Base-by-base conservation (phyloP, 2,113 vertebrate genomes). In the Rhea americana region DNA sequence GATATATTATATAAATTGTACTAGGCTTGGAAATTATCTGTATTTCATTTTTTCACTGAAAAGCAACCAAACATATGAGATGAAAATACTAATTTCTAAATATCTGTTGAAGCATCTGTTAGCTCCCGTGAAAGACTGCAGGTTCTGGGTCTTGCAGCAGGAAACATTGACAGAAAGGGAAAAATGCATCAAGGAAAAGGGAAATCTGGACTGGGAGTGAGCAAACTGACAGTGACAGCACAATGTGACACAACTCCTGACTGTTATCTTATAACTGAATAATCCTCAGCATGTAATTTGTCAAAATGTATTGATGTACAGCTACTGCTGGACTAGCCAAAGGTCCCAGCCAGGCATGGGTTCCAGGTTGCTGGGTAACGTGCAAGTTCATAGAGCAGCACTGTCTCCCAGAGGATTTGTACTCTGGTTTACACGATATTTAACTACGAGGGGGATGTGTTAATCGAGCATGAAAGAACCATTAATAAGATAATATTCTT, bases 301-400 rank as follows among this genome's bases (percentile, higher is more conserved):
- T 58, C 24, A 48, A 68, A 89, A 62, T 48, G 22, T 25, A 35
- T 35, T 82, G 30, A 55, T 68, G 30, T 20, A 47, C 13, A 62
- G 8, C 22, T 47, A 55, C 22, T 0, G 0, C 26, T 55, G 83
- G 20, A 53, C 30, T 45, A n/a, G 6, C 10, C 1, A 0, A 37
- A 91, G 53, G 14, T 80, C 41, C 58, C 35, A 37, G 3, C 9
- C 3, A 6, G 35, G 2, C 45, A 20, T 16, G 30, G 43, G 11
- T 75, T 28, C 39, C 43, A 25, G 1, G 25, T 5, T 7, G 16
- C 21, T 25, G 58, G 76, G 19, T 35, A 82, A 14, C 4, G 2
- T 35, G 53, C 17, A 70, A 55, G 72, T 17, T 39, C 39, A 17
- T 9, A 55, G 48, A 9, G 9, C 13, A 73, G 32, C 17, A 32